A percentile compares a stretch with the other conserved stretches of the same genome.
Evolutionary conservation across 2,888 invertebrate genomes (phyloP).

Genomic region (Drosophila fungiperda): DNA sequence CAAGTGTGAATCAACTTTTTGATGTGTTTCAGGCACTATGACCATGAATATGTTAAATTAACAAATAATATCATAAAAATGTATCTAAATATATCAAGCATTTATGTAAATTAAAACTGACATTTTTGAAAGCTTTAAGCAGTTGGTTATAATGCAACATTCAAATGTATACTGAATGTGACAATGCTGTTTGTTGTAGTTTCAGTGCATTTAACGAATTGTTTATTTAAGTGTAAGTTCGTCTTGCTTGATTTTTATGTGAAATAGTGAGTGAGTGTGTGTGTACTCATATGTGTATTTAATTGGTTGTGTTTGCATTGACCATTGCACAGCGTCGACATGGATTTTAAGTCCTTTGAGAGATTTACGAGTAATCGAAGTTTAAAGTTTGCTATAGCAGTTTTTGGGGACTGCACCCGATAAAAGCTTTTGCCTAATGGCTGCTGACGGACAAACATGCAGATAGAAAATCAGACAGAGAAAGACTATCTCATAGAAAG

Average conservation of each 20-base stretch:
- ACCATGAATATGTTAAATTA: background rate
- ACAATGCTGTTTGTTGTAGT: too few relatives aligned
- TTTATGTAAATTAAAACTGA: background rate
- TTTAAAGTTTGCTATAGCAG: conserved; percentile 43
- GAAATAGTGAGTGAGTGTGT: background rate
- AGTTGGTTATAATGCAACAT: too few relatives aligned
- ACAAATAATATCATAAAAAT: background rate
- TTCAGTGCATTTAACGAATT: background rate
- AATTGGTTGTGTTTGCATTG: conserved; percentile 22
- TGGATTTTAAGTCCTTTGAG: conserved; percentile 51
- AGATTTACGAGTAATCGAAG: conserved; percentile 61
- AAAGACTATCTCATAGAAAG: background rate
- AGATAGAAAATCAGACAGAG: conserved; percentile 3
- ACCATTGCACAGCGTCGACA: conserved; percentile 23
- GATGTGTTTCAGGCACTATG: background rate
- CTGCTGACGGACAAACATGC: conserved; percentile 14
- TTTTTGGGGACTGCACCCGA: conserved; percentile 35
- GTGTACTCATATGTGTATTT: conserved; percentile 3
- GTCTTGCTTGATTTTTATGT: background rate
- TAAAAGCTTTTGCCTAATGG: conserved; percentile 63
- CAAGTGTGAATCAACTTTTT: conserved; percentile 15
- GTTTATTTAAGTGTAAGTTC: background rate
- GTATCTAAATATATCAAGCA: background rate
- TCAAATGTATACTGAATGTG: background rate
- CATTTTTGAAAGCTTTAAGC: background rate